These are phyloP conservation scores for Hypanus sabinus DNA, from an alignment of 2,113 vertebrate species.

Conservation along the genomic window DNA sequence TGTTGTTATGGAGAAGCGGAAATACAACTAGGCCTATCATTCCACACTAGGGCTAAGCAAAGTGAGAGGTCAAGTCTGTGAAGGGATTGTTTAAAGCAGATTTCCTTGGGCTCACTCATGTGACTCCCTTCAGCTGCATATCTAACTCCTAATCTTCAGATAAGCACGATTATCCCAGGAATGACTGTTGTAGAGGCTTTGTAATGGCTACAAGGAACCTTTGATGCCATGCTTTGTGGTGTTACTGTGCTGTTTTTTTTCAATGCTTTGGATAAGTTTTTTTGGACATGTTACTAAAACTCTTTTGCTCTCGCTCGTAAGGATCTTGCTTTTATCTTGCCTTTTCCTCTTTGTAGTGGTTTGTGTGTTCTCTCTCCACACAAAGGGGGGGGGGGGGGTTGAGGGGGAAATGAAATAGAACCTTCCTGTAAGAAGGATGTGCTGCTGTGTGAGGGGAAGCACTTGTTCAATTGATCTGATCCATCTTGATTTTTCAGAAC, in stretches of 20 bases:
- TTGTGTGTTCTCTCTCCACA: not conserved
- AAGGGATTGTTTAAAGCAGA: constrained; percentile 56
- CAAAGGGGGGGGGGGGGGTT: too few species aligned
- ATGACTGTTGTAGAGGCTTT: constrained; percentile 73
- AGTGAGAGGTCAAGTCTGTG: constrained; percentile 47
- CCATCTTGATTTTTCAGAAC: constrained; percentile 6
- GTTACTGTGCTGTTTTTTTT: constrained; percentile 47
- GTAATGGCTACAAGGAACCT: constrained; percentile 76
- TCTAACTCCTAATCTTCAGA: constrained; percentile 82
- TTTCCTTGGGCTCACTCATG: constrained; percentile 56
- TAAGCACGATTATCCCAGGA: constrained; percentile 76
- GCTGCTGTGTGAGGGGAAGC: not conserved
- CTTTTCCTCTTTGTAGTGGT: not conserved
- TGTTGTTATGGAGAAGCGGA: not conserved
- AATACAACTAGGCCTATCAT: constrained; percentile 30
- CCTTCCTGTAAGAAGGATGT: not conserved
- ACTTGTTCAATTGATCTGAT: constrained; percentile 22
- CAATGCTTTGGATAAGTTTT: constrained; percentile 1
- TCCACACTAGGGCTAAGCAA: constrained; percentile 40
- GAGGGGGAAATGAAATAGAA: not conserved
- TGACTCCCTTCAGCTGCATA: constrained; percentile 71
- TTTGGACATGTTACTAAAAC: not conserved
- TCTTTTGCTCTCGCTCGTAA: not conserved
- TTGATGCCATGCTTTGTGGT: constrained; percentile 68
- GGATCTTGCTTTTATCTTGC: constrained; percentile 3